These are phyloP conservation scores for Polymixis lichenea DNA, from an alignment of 2,888 invertebrate genomes.

Conservation along the genomic window DNA sequence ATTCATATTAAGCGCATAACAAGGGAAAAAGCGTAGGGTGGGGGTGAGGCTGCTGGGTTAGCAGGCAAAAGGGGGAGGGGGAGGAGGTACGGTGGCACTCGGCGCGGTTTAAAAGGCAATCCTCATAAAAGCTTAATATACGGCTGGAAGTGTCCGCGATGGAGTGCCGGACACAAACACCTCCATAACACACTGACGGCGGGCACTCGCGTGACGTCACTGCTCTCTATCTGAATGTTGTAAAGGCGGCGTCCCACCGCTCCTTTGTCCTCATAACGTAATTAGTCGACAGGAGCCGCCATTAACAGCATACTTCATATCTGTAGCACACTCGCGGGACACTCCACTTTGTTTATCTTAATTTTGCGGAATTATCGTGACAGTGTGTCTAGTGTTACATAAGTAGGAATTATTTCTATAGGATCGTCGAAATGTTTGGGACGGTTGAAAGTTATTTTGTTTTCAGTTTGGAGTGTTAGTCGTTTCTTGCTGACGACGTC, in stretches of 20 bases:
- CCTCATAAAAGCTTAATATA: constrained; percentile 72
- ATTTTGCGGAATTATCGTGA: background rate
- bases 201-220: constrained; percentile 41
- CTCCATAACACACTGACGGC: background rate
- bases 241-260: constrained; percentile 12
- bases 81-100: constrained; percentile 37
- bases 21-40: constrained; percentile 57
- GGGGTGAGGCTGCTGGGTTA: constrained; percentile 14
- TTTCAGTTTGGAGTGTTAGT: background rate
- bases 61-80: background rate
- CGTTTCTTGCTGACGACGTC: background rate
- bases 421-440: background rate
- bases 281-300: constrained; percentile 29
- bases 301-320: constrained; percentile 13
- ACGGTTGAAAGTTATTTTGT: background rate
- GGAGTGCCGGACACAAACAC: constrained; percentile 49
- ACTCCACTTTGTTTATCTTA: constrained; percentile 29
- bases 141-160: constrained; percentile 57
- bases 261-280: constrained; percentile 41
- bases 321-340: constrained; percentile 19
- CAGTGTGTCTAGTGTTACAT: background rate
- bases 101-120: constrained; percentile 68
- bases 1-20: constrained; percentile 68
- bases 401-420: background rate
- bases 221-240: constrained; percentile 18